Evolutionary conservation across 1,140 invertebrate genomes (phyloP).

Genomic region (Scaptomyza montana): DNA sequence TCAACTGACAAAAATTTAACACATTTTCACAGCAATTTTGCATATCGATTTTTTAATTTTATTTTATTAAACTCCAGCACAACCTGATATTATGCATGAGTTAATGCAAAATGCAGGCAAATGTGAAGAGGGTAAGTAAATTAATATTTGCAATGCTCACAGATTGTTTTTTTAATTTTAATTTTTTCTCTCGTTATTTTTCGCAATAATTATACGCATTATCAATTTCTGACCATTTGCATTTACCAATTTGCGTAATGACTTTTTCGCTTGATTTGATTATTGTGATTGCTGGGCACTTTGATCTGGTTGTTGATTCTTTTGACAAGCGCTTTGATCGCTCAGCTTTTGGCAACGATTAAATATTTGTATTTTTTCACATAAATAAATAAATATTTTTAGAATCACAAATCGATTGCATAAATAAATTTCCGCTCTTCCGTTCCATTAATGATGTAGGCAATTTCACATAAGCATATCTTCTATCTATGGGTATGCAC

Average conservation of each 20-base stretch:
- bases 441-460: slow-evolving; percentile 21
- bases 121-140: neutral
- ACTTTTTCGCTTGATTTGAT: slow-evolving; percentile 59
- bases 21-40: slow-evolving; percentile 31
- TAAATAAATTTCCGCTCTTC: slow-evolving; percentile 37
- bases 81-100: slow-evolving; percentile 20
- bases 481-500: slow-evolving; percentile 11
- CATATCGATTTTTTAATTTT: slow-evolving; percentile 17
- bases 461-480: slow-evolving; percentile 33
- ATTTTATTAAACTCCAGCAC: slow-evolving; percentile 1
- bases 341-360: slow-evolving; percentile 37
- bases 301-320: slow-evolving; percentile 51
- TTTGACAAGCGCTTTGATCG: slow-evolving; percentile 53
- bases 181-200: slow-evolving; percentile 10
- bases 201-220: slow-evolving; percentile 48
- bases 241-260: slow-evolving; percentile 67
- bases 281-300: slow-evolving; percentile 45
- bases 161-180: slow-evolving; percentile 30
- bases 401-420: slow-evolving; percentile 27
- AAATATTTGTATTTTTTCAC: slow-evolving; percentile 46
- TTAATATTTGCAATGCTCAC: slow-evolving; percentile 43
- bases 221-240: slow-evolving; percentile 50
- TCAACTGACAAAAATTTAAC: slow-evolving; percentile 14
- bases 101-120: slow-evolving; percentile 31
- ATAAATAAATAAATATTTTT: slow-evolving; percentile 42